Base-by-base conservation (phyloP, 92 coral and sea anemone species). In the Umimayanthus kanabou region DNA sequence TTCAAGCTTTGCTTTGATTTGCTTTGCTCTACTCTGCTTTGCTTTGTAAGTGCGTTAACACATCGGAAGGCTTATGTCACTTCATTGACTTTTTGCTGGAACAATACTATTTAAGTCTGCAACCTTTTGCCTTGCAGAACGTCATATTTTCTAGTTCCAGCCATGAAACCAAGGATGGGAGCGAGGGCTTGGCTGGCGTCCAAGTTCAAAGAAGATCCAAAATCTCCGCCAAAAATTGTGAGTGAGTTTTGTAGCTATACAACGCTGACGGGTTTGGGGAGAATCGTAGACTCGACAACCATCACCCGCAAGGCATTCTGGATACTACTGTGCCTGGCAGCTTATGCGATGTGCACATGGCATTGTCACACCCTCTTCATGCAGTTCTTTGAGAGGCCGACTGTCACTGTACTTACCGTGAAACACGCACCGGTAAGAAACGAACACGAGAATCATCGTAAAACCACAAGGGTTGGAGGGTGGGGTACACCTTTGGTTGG, bases 271-370 rank as follows among this genome's bases (percentile, higher is more conserved):
- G 92, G 92, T 0, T 55, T 90, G 58, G 87, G 87, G 10, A 70
- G 87, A 33, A 9, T 69, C 50, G 87, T 83, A 37, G 87, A 83
- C 66, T 83, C 87, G 18, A 69, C 77, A 49, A 83, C 87, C 5
- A 43, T 90, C 45, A 73, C 85, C 47, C 88, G 92, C 84, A 90
- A 74, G 72, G 73, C 85, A 73, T 86, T 90, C 79, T 90, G 92
- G 92, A 78, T 79, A 18, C 75, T 90, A 45, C 40, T 90, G 71
- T 90, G 92, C n/a, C 20, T 86, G 39, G 92, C 84, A n/a, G 92
- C 92, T 22, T 79, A 86, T 16, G 67, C 77, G 13, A 86, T 90
- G 90, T 90, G 88, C 80, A 55, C 88, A 20, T 90, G 55, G 73
- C 90, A 90, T 57, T 79, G 89, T 26, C 76, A 77, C 73, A 30